Conservation (phyloP, 2,797 vertebrate genomes). For the Okamejei kenojei region DNA sequence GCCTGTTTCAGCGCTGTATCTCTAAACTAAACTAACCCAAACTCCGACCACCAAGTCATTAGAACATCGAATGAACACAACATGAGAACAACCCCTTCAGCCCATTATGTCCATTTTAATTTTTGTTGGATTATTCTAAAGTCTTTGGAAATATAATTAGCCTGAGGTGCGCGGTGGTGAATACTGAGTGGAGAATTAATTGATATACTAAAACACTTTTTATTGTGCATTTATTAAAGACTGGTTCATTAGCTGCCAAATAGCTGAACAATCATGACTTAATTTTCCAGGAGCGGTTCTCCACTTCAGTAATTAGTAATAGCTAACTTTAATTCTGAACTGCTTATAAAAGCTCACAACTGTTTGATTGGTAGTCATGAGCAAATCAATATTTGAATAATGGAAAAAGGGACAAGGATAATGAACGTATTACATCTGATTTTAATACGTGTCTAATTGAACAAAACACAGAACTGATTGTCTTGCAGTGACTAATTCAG, state of each 20-base stretch:
- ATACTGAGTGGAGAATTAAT: background rate
- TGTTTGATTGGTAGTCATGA: constrained; percentile 14
- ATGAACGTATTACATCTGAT: background rate
- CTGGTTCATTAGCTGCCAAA: constrained; percentile 28
- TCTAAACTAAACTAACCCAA: no score
- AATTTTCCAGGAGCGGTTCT: constrained; percentile 4
- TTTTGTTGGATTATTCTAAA: background rate
- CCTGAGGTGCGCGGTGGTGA: background rate
- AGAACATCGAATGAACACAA: no score
- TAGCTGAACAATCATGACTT: constrained; percentile 15
- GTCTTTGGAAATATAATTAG: background rate
- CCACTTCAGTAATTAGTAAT: constrained; percentile 19
- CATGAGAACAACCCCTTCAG: no score
- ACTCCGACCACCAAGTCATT: no score
- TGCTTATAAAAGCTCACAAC: constrained; percentile 21
- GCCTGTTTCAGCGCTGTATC: no score
- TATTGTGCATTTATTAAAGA: constrained; percentile 24
- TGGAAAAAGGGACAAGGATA: background rate
- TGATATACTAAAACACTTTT: constrained; percentile 4
- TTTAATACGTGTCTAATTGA: background rate
- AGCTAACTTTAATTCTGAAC: constrained; percentile 14
- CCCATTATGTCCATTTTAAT: no score
- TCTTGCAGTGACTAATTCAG: background rate
- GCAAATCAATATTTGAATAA: constrained; percentile 6
- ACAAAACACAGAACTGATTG: background rate